These are phyloP conservation scores for Turritopsis rubra DNA, from an alignment of 30 jellyfish, hydroid and myxozoan species.

Conservation along the genomic window DNA sequence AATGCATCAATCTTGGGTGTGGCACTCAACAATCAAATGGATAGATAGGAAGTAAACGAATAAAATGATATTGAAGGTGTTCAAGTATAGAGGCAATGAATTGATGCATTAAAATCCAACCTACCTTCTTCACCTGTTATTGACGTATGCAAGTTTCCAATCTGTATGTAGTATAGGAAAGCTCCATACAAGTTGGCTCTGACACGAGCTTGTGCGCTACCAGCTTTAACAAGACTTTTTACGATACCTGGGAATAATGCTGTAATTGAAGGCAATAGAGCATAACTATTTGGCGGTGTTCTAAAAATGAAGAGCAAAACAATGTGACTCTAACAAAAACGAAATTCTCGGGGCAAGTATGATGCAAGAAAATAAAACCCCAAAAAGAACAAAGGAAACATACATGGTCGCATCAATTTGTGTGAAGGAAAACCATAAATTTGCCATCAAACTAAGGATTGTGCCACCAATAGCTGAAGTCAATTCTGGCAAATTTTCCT, in stretches of 20 bases:
- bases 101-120: too few species aligned
- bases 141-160: conserved; percentile 62
- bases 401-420: conserved; percentile 19
- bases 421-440: conserved; percentile 30
- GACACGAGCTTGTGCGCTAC: conserved; percentile 59
- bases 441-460: conserved; percentile 67
- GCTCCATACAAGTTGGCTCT: conserved; percentile 91
- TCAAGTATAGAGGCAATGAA: too few species aligned
- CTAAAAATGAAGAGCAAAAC: background rate
- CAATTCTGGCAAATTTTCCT: conserved; percentile 63
- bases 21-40: too few species aligned
- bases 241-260: conserved; percentile 56
- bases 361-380: background rate
- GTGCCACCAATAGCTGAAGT: conserved; percentile 69
- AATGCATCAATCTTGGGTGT: too few species aligned
- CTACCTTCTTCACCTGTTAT: conserved; percentile 32
- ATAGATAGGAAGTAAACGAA: background rate
- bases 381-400: background rate
- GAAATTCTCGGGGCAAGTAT: too few species aligned
- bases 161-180: conserved; percentile 59
- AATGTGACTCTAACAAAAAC: background rate
- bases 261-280: conserved; percentile 43
- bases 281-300: conserved; percentile 2
- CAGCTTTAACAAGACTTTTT: conserved; percentile 46
- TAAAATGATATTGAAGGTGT: too few species aligned